These are phyloP conservation scores for Pseudomyrmex cubaensis DNA, from an alignment of 1,140 invertebrate species.

Conservation along the genomic window DNA sequence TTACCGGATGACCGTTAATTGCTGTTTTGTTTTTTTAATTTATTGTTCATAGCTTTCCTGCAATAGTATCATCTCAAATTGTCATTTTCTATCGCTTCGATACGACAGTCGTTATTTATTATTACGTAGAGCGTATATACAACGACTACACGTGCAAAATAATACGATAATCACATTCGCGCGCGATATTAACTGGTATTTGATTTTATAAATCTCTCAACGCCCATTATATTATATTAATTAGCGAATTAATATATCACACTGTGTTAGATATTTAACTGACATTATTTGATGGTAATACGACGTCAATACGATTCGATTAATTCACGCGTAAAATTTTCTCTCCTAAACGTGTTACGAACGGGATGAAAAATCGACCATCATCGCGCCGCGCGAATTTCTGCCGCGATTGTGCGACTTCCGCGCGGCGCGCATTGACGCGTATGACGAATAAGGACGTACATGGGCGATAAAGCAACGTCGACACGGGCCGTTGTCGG, in stretches of 20 bases:
- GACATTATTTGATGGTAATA: slow-evolving; percentile 24
- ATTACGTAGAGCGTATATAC: background rate
- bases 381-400: background rate
- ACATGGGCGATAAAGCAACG: slow-evolving; percentile 3
- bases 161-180: slow-evolving; percentile 6
- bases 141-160: background rate
- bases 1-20: background rate
- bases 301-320: slow-evolving; percentile 8
- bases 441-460: slow-evolving; percentile 28
- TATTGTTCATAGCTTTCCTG: no score
- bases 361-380: slow-evolving; percentile 31
- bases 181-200: slow-evolving; percentile 30
- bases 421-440: background rate
- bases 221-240: slow-evolving; percentile 25
- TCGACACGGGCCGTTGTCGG: background rate
- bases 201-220: slow-evolving; percentile 42
- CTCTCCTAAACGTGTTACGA: slow-evolving; percentile 26
- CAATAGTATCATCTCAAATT: background rate
- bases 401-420: background rate
- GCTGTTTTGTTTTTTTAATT: background rate
- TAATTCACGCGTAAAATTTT: slow-evolving; percentile 16
- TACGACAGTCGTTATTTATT: slow-evolving; percentile 12
- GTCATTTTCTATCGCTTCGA: background rate
- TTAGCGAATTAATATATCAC: slow-evolving; percentile 45
- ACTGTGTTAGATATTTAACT: slow-evolving; percentile 35